These are phyloP conservation scores for Decapterus maruadsi DNA, from an alignment of 2,797 vertebrate species.

Conservation along the genomic window DNA sequence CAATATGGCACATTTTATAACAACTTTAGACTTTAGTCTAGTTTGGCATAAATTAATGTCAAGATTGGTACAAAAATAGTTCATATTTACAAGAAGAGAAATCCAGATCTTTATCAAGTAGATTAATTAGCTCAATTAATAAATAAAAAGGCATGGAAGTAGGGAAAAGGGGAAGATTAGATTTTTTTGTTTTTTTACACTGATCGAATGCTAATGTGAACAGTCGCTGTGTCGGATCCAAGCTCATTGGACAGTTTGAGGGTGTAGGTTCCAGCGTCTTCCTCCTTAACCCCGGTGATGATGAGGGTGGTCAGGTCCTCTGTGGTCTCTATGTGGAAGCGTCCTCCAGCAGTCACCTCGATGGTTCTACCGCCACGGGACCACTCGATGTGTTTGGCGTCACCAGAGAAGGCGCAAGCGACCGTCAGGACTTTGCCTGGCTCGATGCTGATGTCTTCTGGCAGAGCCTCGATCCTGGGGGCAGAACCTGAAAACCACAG, in stretches of 20 bases:
- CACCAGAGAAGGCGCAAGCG: constrained; percentile 95
- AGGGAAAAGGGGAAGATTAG: constrained; percentile 83
- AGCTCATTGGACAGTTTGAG: constrained; percentile 95
- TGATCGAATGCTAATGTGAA: constrained; percentile 96
- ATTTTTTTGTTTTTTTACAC: constrained; percentile 85
- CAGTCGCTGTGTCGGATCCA: constrained; percentile 94
- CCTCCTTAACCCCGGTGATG: constrained; percentile 93
- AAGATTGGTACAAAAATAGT: constrained; percentile 93
- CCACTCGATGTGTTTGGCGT: constrained; percentile 92
- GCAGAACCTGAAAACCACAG: constrained; percentile 82
- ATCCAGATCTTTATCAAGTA: constrained; percentile 89
- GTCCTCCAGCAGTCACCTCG: constrained; percentile 88
- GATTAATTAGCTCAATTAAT: constrained; percentile 86
- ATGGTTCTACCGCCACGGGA: constrained; percentile 89
- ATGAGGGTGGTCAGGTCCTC: constrained; percentile 97
- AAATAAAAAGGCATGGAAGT: constrained; percentile 86
- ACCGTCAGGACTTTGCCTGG: constrained; percentile 96
- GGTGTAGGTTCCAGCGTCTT: constrained; percentile 94
- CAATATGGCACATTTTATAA: constrained; percentile 92
- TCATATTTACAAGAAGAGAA: constrained; percentile 98
- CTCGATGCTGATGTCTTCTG: constrained; percentile 97
- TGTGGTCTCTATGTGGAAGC: constrained; percentile 97
- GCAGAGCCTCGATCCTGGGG: constrained; percentile 98
- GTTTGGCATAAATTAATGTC: constrained; percentile 90
- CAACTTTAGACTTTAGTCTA: constrained; percentile 88